Evolutionary conservation across 2,888 invertebrate genomes (phyloP).

Genomic region (Venusia cambrica): DNA sequence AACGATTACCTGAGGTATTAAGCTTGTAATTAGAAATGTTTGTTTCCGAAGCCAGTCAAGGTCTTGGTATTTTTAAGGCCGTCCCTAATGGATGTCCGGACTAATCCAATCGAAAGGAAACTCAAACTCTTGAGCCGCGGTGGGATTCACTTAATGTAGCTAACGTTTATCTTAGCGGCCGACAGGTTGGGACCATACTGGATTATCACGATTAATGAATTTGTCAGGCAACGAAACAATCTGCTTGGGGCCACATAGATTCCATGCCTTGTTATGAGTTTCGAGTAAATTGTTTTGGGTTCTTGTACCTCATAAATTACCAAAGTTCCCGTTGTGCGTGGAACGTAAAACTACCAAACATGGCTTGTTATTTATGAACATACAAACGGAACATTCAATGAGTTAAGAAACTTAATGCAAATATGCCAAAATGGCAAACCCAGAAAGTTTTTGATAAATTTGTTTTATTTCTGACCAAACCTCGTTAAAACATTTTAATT

Average conservation of each 20-base stretch:
- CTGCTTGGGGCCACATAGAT: conserved; percentile 15
- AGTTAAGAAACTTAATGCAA: conserved; percentile 2
- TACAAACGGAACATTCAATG: conserved; percentile 11
- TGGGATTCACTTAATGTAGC: conserved; percentile 32
- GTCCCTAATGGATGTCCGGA: conserved; percentile 29
- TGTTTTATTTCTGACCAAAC: no score
- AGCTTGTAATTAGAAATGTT: conserved; percentile 12
- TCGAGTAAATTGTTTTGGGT: conserved; percentile 20
- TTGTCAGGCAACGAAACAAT: conserved; percentile 26
- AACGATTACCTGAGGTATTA: conserved; percentile 1
- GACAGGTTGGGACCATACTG: conserved; percentile 31
- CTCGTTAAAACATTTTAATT: no score
- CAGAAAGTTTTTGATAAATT: no score
- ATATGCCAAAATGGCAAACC: no score
- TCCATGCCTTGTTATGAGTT: conserved; percentile 18
- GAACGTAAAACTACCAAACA: no score
- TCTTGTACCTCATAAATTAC: conserved; percentile 6
- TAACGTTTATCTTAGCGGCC: conserved; percentile 32
- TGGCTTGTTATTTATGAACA: no score
- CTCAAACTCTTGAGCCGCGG: conserved; percentile 32
- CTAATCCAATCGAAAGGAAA: conserved; percentile 34
- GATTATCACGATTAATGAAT: conserved; percentile 37
- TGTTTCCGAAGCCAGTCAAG: conserved; percentile 18
- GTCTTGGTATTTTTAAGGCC: conserved; percentile 21
- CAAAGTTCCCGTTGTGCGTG: conserved; percentile 1